Percentiles rank a stretch among this genome's conserved stretches.
Evolutionary conservation across 2,888 invertebrate genomes (phyloP).

Genomic region (Cryptocephalus primarius): DNA sequence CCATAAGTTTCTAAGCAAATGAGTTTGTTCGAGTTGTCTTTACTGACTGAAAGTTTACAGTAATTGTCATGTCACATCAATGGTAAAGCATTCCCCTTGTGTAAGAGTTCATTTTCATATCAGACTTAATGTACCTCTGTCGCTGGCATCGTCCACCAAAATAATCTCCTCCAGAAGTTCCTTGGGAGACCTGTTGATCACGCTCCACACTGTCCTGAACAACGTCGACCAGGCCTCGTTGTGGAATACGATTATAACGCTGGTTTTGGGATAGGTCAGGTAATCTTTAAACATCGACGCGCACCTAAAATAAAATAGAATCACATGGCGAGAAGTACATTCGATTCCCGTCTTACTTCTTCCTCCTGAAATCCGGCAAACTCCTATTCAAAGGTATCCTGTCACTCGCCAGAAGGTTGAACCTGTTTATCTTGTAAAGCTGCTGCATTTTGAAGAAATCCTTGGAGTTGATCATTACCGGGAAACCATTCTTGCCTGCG

Average conservation of each 20-base stretch:
- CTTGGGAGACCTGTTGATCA: constrained; percentile 76
- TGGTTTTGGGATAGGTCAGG: constrained; percentile 69
- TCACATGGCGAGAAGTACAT: not conserved
- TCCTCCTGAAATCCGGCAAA: constrained; percentile 73
- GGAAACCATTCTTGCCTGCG: constrained; percentile 70
- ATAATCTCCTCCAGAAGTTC: constrained; percentile 72
- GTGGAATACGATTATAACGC: constrained; percentile 93
- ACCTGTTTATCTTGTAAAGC: constrained; percentile 72
- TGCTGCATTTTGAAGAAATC: constrained; percentile 68
- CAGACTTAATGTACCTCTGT: constrained; percentile 62
- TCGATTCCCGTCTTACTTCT: constrained; percentile 45
- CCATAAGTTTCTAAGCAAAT: too few species aligned
- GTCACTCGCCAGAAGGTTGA: constrained; percentile 82
- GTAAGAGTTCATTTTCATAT: too few species aligned
- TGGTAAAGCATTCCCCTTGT: too few species aligned
- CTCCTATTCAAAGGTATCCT: constrained; percentile 75
- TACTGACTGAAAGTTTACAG: too few species aligned
- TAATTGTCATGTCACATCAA: too few species aligned
- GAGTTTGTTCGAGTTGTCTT: too few species aligned
- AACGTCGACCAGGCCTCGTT: constrained; percentile 99
- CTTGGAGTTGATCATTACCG: constrained; percentile 64
- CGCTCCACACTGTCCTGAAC: constrained; percentile 87
- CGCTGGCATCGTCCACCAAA: constrained; percentile 81
- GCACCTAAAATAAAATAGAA: constrained; percentile 43
- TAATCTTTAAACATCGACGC: constrained; percentile 44